phyloP scores from a whole-genome alignment of 2,113 vertebrate genomes.

The Kryptolebias marmoratus region DNA sequence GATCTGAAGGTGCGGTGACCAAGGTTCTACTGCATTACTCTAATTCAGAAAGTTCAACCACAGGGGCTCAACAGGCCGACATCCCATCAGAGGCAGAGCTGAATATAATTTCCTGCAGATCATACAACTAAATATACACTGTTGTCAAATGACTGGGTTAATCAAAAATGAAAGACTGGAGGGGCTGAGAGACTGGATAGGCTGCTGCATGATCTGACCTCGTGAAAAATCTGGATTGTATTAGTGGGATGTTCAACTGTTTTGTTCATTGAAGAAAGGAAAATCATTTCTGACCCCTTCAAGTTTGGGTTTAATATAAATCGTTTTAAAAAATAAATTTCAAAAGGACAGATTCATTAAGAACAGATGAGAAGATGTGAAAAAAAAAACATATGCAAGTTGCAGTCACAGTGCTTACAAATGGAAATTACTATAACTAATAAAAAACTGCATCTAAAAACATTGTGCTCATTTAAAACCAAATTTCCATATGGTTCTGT shows the following conservation, averaged over 20 bases:
- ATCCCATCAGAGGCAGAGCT: constrained; percentile 39
- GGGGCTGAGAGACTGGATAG: constrained; percentile 31
- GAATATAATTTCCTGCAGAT: constrained; percentile 19
- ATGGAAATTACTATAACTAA: too few relatives aligned
- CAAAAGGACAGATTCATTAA: background rate
- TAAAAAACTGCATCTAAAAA: constrained; percentile 5
- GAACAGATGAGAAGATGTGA: too few relatives aligned
- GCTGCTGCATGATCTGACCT: constrained; percentile 18
- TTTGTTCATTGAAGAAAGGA: constrained; percentile 25
- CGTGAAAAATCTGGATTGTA: constrained; percentile 56
- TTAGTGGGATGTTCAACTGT: constrained; percentile 38
- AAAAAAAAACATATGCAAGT: too few relatives aligned
- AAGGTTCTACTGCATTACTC: constrained; percentile 38
- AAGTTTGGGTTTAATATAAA: constrained; percentile 16
- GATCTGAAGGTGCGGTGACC: constrained; percentile 59
- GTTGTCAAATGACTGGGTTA: constrained; percentile 38
- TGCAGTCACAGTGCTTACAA: too few relatives aligned
- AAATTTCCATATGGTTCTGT: too few relatives aligned
- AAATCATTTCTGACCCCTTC: constrained; percentile 16
- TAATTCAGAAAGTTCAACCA: constrained; percentile 56
- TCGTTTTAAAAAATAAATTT: background rate
- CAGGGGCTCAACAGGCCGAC: constrained; percentile 28
- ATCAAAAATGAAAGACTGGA: constrained; percentile 48
- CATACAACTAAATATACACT: constrained; percentile 42
- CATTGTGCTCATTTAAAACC: too few relatives aligned